These are phyloP conservation scores for Podabrus alpinus DNA, from an alignment of 2,888 invertebrate species.

Conservation along the genomic window DNA sequence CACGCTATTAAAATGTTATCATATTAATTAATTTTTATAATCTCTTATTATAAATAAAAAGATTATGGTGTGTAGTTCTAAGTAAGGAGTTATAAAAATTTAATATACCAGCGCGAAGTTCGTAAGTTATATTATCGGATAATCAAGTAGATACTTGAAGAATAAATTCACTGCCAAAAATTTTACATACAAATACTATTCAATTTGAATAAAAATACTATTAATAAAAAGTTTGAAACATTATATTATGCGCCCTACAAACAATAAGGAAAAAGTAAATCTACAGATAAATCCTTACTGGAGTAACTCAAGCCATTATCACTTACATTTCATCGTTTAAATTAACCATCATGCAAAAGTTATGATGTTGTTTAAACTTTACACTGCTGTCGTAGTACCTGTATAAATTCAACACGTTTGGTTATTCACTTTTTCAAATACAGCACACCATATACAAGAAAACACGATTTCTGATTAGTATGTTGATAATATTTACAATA, in stretches of 20 bases:
- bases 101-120: neutral
- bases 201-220: conserved; percentile 1
- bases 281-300: conserved; percentile 6
- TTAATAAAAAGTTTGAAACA: conserved; percentile 1
- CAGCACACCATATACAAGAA: neutral
- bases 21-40: neutral
- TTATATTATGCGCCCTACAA: conserved; percentile 1
- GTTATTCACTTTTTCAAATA: neutral
- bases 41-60: neutral
- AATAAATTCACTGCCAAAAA: neutral
- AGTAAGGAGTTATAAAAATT: neutral
- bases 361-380: conserved; percentile 6
- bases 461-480: neutral
- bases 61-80: neutral
- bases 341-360: conserved; percentile 15
- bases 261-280: conserved; percentile 7
- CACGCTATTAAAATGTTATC: neutral
- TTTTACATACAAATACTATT: neutral
- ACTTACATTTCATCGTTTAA: conserved; percentile 14
- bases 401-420: conserved; percentile 5
- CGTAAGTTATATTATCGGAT: neutral
- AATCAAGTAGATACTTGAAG: neutral
- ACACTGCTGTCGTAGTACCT: conserved; percentile 6
- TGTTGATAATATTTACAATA: neutral
- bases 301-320: conserved; percentile 8